phyloP scores from a whole-genome alignment of 2,797 vertebrate species.

The Loriculus beryllinus region DNA sequence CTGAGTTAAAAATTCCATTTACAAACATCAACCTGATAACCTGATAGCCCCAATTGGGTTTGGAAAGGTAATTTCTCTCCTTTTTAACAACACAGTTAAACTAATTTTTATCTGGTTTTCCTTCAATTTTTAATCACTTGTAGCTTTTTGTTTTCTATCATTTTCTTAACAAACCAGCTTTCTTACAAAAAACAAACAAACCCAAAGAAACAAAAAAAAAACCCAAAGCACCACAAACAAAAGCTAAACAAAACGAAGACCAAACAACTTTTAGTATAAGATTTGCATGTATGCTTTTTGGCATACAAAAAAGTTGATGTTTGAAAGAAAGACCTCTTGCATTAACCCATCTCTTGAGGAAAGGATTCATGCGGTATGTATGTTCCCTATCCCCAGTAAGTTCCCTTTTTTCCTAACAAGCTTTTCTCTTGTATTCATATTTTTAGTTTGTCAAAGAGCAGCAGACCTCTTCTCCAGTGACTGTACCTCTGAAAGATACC shows the following conservation, averaged over 20 bases:
- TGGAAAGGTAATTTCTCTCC: not conserved
- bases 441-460: not conserved
- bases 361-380: not conserved
- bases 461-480: not conserved
- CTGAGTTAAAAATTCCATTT: not conserved
- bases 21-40: not conserved
- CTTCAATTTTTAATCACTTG: not conserved
- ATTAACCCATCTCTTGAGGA: not conserved
- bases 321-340: not conserved
- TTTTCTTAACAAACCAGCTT: not conserved
- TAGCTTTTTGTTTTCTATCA: not conserved
- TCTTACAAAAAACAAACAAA: not conserved
- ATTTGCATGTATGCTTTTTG: not conserved
- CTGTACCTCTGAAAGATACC: not conserved
- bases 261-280: not conserved
- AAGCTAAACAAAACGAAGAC: not conserved
- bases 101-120: not conserved
- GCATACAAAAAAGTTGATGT: not conserved
- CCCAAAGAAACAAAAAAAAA: not conserved
- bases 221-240: not conserved
- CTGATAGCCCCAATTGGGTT: not conserved
- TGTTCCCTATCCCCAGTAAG: not conserved
- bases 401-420: not conserved
- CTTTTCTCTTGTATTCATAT: not conserved
- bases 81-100: not conserved